Conservation (phyloP, 2,888 invertebrate species). For the Hypselothyrea guttata region DNA sequence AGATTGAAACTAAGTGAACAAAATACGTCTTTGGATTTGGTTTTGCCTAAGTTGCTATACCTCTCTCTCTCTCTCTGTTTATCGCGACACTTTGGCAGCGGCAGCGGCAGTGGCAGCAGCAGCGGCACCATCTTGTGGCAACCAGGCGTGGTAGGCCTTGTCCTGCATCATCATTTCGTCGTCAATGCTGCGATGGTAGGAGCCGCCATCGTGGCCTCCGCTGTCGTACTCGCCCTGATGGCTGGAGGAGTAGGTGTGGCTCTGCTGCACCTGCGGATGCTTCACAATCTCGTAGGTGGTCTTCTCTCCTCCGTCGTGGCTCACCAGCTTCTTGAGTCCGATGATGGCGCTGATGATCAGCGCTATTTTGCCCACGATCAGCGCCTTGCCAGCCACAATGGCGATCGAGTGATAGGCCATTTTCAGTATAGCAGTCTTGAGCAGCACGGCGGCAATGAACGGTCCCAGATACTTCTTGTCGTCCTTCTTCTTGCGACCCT, state of each 20-base stretch:
- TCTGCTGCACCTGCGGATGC: constrained; percentile 91
- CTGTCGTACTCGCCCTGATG: constrained; percentile 86
- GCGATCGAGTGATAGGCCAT: constrained; percentile 90
- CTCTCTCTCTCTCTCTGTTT: constrained; percentile 8
- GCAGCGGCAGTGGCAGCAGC: constrained; percentile 8
- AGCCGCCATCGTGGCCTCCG: constrained; percentile 84
- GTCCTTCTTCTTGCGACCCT: constrained; percentile 84
- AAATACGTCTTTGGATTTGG: constrained; percentile 73
- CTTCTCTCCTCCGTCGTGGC: constrained; percentile 88
- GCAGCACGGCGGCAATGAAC: constrained; percentile 86
- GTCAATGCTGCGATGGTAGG: constrained; percentile 85
- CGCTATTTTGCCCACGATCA: constrained; percentile 92
- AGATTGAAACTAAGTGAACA: constrained; percentile 57
- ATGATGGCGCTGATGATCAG: constrained; percentile 90
- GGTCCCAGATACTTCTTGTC: constrained; percentile 86
- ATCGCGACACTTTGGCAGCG: constrained; percentile 45
- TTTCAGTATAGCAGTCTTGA: constrained; percentile 88
- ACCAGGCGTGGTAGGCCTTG: constrained; percentile 85
- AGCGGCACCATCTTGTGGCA: constrained; percentile 64
- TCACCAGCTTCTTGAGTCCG: constrained; percentile 90
- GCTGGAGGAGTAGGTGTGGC: constrained; percentile 88
- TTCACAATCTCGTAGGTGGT: constrained; percentile 93
- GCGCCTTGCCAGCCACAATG: constrained; percentile 90
- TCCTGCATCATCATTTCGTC: constrained; percentile 86
- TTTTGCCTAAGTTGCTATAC: constrained; percentile 30